Base-by-base conservation (phyloP, 2,888 invertebrate species). In the Eupithecia vulgata region DNA sequence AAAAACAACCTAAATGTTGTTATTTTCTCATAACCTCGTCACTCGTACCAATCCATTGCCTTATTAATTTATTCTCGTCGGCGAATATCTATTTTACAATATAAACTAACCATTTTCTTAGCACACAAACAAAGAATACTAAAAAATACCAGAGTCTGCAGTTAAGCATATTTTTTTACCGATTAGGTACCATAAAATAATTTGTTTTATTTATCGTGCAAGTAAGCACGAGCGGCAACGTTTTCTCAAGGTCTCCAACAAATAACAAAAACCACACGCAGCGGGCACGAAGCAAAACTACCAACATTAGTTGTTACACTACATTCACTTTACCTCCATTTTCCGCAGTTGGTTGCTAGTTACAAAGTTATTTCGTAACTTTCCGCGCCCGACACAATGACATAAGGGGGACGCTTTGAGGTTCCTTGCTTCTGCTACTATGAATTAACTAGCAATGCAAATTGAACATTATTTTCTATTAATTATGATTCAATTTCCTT, bases 321-420 rank as follows among this genome's bases (percentile, higher is more conserved):
- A 84, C 83, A 83, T 85, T 80, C 83, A 82, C 81, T 85, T 85
- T 83, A 84, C 83, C 85, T 81, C 85, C 81, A 87, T 88, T 88
- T 88, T 85, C 88, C 86, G 84, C 83, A 87, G 85, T 87, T 82
- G 83, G 82, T 80, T 79, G 84, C 82, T 81, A 87, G 88, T 89
- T 88, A 82, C 79, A 71, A 87, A 89, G 85, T 89, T 89, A 88
- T 88, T 88, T 85, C 83, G 84, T 84, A 90, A 89, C 88, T 90
- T 87, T 83, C 72, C 79, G 83, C 74, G 84, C 86, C 83, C 81
- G 82, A 82, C 85, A 87, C 89, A 88, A 88, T 90, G 88, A 86
- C 88, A 86, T 87, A 87, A 88, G 87, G 86, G 87, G 82, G 84
- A 79, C 81, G 86, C 87, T 88, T 87, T 87, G 87, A 85, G 83